Evolutionary conservation across 2,888 invertebrate species (phyloP), one percentile per base, ranked within the genome.

Genomic region (Chrysina gloriosa): DNA sequence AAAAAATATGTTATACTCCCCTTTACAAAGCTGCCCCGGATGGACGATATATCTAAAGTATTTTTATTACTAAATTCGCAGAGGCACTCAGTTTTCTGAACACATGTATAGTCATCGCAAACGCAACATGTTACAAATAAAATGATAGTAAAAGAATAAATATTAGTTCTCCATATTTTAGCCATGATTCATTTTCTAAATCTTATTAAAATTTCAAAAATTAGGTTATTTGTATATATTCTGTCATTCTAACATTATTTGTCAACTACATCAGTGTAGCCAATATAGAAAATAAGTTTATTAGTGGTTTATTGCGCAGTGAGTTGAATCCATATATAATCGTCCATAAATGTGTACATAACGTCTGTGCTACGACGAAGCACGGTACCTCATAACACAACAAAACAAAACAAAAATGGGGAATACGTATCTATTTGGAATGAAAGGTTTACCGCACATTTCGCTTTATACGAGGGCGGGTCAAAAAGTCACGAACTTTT

Each of bases 141-240:
- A 61, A 61, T 14, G 7, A 58, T 9, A 16, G 45, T 14, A n/a
- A 16, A 42, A 42, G 42, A 61, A 61, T 61, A 61, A 61, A 42
- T 27, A 27, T 19, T 16, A 16, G 27, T 42, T 27, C 29, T 25
- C 14, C 42, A 61, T 42, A 42, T 42, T 61, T 61, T 42, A 29
- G 58, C 58, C 58, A 61, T 61, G 29, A 27, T 21, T 42, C 58
- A 61, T 58, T 42, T 42, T 61, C 42, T 61, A 27, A 61, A 52
- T 14, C 31, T 31, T 31, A 52, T 31, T 29, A 31, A 52, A 52
- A 52, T 25, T 29, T 52, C 19, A 29, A 31, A 52, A 52, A 29
- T 2, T 52, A 52, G 19, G 31, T 52, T 52, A 52, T 52, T 31
- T 31, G 14, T 52, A 31, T 14, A 29, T 52, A 19, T n/a, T 31